Conservation (phyloP, 2,797 vertebrate genomes). For the Lithobates sylvaticus region DNA sequence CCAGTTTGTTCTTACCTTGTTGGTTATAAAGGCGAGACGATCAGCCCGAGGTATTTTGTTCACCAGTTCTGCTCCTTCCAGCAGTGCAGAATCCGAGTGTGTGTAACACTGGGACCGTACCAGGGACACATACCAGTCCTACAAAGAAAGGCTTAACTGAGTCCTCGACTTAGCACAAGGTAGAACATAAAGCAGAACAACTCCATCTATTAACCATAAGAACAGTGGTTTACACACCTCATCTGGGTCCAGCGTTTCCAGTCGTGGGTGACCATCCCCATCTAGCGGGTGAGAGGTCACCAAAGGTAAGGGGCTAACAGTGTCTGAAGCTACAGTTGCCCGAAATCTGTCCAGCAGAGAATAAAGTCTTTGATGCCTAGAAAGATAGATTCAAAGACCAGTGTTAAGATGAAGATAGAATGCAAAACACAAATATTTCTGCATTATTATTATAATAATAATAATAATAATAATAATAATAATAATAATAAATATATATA, state of each 20-base stretch:
- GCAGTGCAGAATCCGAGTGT: slow-evolving; percentile 84
- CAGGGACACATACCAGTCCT: slow-evolving; percentile 95
- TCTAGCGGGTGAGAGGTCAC: slow-evolving; percentile 93
- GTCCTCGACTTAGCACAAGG: not conserved
- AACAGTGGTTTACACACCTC: slow-evolving; percentile 78
- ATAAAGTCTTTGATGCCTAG: slow-evolving; percentile 96
- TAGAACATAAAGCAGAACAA: not conserved
- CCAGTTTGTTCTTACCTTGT: slow-evolving; percentile 79
- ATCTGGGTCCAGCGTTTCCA: slow-evolving; percentile 86
- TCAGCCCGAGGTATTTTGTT: slow-evolving; percentile 89
- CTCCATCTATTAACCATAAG: not conserved
- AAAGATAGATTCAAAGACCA: not conserved
- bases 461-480: too few species aligned
- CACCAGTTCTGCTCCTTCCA: slow-evolving; percentile 94
- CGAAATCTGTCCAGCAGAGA: slow-evolving; percentile 97
- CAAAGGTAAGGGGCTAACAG: slow-evolving; percentile 82
- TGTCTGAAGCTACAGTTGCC: slow-evolving; percentile 85
- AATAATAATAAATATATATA: too few species aligned
- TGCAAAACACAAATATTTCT: not conserved
- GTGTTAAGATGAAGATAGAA: not conserved
- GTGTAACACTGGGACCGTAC: slow-evolving; percentile 91
- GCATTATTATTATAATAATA: too few species aligned
- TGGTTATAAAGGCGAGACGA: slow-evolving; percentile 84
- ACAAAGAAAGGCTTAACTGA: slow-evolving; percentile 27
- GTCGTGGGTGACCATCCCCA: slow-evolving; percentile 83